Conservation (phyloP, 1,140 invertebrate species). For the Drosophila lowei region DNA sequence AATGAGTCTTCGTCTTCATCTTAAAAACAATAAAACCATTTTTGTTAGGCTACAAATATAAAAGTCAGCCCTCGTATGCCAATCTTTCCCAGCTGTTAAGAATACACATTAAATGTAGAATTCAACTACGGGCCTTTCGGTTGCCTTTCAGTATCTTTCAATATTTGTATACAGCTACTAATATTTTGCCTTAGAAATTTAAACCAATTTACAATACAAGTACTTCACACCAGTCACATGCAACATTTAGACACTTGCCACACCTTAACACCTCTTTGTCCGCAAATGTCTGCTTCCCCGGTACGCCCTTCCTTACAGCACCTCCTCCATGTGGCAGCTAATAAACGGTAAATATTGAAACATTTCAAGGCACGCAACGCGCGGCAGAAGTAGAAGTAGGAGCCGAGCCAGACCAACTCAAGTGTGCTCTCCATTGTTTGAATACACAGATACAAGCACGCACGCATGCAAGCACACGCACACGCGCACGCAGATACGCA, state of each 20-base stretch:
- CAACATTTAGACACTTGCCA: constrained; percentile 37
- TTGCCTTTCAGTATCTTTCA: no score
- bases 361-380: constrained; percentile 67
- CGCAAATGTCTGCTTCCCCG: constrained; percentile 27
- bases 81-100: no score
- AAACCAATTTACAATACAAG: not conserved
- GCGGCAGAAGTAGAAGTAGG: constrained; percentile 11
- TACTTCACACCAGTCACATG: constrained; percentile 42
- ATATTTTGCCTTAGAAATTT: no score
- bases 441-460: constrained; percentile 38
- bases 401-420: constrained; percentile 55
- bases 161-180: not conserved
- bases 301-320: not conserved
- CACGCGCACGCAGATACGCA: constrained; percentile 2
- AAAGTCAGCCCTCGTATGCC: no score
- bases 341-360: constrained; percentile 76
- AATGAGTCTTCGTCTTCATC: no score
- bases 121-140: no score
- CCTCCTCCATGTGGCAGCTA: constrained; percentile 52
- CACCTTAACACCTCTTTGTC: constrained; percentile 18
- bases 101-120: no score
- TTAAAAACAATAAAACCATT: no score
- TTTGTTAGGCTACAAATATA: no score
- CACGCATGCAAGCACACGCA: constrained; percentile 11
- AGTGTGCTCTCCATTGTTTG: constrained; percentile 76